Conservation (phyloP, 2,113 vertebrate species). For the Aramus guarauna region DNA sequence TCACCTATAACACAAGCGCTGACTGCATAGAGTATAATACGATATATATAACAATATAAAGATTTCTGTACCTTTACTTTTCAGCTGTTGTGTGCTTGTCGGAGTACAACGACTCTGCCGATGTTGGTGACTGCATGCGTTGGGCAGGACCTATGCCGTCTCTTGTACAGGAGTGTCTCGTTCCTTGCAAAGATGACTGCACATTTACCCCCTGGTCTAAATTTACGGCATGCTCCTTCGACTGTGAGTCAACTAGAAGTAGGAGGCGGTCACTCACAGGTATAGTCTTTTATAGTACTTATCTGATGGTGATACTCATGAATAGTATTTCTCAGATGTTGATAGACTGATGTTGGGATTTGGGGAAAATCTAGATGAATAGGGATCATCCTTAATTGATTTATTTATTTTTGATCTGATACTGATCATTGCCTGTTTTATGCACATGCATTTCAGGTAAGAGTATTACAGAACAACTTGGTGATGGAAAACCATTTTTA, state of each 20-base stretch:
- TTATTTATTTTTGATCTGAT: neutral
- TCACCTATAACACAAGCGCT: neutral
- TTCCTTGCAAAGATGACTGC: slow-evolving; percentile 92
- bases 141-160: slow-evolving; percentile 81
- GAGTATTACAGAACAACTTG: neutral
- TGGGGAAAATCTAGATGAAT: neutral
- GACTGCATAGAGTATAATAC: neutral
- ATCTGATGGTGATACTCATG: neutral
- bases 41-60: neutral
- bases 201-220: slow-evolving; percentile 90
- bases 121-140: slow-evolving; percentile 79
- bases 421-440: neutral
- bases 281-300: slow-evolving; percentile 12
- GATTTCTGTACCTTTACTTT: neutral
- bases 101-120: slow-evolving; percentile 70
- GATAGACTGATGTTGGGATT: neutral
- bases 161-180: slow-evolving; percentile 78
- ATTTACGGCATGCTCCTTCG: slow-evolving; percentile 82
- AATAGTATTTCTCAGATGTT: neutral
- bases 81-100: slow-evolving; percentile 84
- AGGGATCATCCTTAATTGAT: neutral
- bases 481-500: neutral
- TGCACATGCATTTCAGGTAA: neutral
- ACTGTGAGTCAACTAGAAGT: slow-evolving; percentile 77
- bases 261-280: slow-evolving; percentile 86